A percentile compares a stretch with the other conserved stretches of the same genome.
Conservation (phyloP, 2,113 vertebrate species). For the Carettochelys insculpta region DNA sequence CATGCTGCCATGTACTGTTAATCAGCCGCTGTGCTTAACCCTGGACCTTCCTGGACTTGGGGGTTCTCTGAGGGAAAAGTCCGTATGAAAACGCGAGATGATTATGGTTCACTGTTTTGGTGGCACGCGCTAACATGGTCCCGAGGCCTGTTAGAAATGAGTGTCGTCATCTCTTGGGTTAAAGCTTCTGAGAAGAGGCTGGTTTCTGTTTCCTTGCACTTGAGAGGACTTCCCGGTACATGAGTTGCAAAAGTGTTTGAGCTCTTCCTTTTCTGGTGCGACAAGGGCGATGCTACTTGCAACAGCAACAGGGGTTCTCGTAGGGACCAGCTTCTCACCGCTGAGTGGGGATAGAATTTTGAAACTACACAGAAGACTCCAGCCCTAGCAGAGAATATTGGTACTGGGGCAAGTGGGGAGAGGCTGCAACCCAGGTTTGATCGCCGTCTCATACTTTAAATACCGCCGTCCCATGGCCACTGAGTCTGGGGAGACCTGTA, state of each 20-base stretch:
- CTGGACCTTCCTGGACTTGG: background rate
- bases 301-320: accelerated
- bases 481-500: background rate
- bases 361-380: background rate
- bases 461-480: background rate
- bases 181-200: background rate
- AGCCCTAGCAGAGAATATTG: background rate
- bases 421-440: background rate
- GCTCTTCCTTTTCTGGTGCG: background rate
- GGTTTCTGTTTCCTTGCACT: background rate
- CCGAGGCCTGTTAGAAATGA: background rate
- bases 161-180: background rate
- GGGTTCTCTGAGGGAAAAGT: background rate
- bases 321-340: background rate
- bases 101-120: background rate
- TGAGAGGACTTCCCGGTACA: background rate
- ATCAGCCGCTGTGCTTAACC: constrained; percentile 6
- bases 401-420: background rate
- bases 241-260: background rate
- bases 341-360: background rate
- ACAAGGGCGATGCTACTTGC: background rate
- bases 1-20: constrained; percentile 12
- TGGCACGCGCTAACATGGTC: background rate
- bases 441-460: background rate
- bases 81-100: background rate